These are phyloP conservation scores for Cotesia chilonis DNA, from an alignment of 1,140 invertebrate genomes.

Conservation along the genomic window DNA sequence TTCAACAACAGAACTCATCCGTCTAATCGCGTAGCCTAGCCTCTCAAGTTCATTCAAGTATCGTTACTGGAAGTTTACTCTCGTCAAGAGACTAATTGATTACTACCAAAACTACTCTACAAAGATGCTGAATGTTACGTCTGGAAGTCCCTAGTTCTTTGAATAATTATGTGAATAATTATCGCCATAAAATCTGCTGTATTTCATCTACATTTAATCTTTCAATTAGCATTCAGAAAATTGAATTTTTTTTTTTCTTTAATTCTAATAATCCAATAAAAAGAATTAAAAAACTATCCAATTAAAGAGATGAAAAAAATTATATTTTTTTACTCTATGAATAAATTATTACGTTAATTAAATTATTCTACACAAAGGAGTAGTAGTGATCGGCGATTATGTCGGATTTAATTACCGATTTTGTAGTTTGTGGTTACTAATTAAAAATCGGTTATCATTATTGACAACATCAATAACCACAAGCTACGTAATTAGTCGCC, in stretches of 20 bases:
- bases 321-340: too few species aligned
- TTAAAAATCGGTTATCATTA: too few species aligned
- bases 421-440: too few species aligned
- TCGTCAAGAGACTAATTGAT: conserved; percentile 33
- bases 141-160: background rate
- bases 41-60: conserved; percentile 13
- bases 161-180: conserved; percentile 21
- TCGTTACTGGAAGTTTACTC: conserved; percentile 25
- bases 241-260: too few species aligned
- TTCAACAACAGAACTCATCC: background rate
- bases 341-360: background rate
- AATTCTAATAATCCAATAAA: too few species aligned
- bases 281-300: too few species aligned
- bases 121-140: conserved; percentile 6
- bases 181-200: conserved; percentile 12
- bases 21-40: background rate
- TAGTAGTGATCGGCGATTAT: too few species aligned
- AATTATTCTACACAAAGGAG: background rate
- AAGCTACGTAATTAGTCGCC: too few species aligned
- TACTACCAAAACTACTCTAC: conserved; percentile 20
- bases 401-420: too few species aligned
- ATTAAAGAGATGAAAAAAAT: too few species aligned
- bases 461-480: too few species aligned
- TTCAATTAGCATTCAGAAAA: conserved; percentile 1
- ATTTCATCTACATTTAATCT: background rate